Conservation (phyloP, 2,888 invertebrate species). For the Hemaris fuciformis region DNA sequence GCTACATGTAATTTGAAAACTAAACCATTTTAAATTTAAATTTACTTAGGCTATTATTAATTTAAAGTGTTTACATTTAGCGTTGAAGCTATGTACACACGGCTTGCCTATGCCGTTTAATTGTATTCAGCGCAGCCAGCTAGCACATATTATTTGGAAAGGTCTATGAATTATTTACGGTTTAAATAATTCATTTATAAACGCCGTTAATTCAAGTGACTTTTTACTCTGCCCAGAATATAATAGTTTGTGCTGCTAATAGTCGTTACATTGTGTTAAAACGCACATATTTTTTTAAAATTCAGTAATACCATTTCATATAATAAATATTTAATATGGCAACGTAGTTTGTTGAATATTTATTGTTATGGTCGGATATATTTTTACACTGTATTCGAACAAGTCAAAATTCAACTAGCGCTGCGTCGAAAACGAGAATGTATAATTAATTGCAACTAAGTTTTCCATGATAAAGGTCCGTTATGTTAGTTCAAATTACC, state of each 20-base stretch:
- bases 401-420: conserved; percentile 17
- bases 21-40: neutral
- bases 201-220: neutral
- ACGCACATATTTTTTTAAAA: too few relatives aligned
- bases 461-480: conserved; percentile 44
- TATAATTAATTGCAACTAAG: conserved; percentile 39
- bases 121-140: neutral
- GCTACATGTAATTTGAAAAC: neutral
- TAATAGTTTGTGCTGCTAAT: neutral
- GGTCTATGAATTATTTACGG: neutral
- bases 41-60: neutral
- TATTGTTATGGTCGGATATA: neutral
- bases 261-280: neutral
- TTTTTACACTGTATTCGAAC: too few relatives aligned
- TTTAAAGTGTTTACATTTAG: neutral
- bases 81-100: neutral
- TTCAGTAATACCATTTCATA: too few relatives aligned
- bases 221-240: neutral
- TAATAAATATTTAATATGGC: neutral
- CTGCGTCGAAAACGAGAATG: conserved; percentile 24
- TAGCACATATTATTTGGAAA: neutral
- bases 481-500: conserved; percentile 39
- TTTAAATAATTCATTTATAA: neutral
- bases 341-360: neutral
- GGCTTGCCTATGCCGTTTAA: neutral